Evolutionary conservation across 2,797 vertebrate species (phyloP).

Genomic region (Poecilia gillii): DNA sequence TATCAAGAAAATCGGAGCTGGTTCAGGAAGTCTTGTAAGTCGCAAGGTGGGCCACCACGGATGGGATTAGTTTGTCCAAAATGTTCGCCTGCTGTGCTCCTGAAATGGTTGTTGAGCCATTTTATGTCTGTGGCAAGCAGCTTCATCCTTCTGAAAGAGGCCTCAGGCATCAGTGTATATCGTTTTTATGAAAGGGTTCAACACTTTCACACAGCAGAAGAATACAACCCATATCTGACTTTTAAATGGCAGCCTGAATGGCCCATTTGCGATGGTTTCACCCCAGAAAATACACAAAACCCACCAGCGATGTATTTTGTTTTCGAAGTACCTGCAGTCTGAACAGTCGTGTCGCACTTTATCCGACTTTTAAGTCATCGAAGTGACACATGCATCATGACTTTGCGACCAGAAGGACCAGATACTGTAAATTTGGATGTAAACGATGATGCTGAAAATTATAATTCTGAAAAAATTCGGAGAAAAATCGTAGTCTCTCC

Average conservation of each 20-base stretch:
- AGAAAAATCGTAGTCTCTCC: not conserved
- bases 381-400: not conserved
- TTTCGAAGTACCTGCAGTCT: not conserved
- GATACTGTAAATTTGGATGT: not conserved
- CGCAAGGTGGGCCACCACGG: not conserved
- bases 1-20: not conserved
- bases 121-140: not conserved
- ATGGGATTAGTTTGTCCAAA: not conserved
- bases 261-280: not conserved
- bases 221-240: not conserved
- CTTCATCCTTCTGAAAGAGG: not conserved
- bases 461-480: not conserved
- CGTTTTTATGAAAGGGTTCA: not conserved
- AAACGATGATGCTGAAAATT: not conserved
- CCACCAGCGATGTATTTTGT: not conserved
- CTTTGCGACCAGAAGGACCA: too few relatives aligned
- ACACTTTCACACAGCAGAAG: not conserved
- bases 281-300: not conserved
- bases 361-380: not conserved
- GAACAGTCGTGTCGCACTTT: not conserved
- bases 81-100: not conserved
- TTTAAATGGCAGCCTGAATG: not conserved
- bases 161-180: not conserved
- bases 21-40: not conserved
- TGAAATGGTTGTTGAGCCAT: not conserved